These are phyloP conservation scores for Melanotus villosus DNA, from an alignment of 2,888 invertebrate species.

Conservation along the genomic window DNA sequence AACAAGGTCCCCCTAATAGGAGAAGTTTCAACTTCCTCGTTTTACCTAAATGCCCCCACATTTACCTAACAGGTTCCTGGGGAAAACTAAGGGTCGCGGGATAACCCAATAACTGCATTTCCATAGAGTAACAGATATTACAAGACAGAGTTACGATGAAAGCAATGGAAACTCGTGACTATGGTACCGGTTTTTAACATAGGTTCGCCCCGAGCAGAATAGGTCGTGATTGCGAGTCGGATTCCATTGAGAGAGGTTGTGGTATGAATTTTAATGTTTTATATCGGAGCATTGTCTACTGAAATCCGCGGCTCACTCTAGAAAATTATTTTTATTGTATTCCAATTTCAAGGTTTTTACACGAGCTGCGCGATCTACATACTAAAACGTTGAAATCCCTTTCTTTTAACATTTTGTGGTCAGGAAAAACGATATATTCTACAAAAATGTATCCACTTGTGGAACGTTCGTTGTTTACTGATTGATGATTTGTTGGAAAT, in stretches of 20 bases:
- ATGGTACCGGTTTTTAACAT: constrained; percentile 14
- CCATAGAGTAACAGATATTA: neutral
- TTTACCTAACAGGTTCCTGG: constrained; percentile 14
- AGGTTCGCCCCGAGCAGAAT: constrained; percentile 27
- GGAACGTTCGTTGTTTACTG: too few relatives aligned
- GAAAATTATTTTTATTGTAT: constrained; percentile 47
- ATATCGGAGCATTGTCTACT: constrained; percentile 38
- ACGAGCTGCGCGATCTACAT: neutral
- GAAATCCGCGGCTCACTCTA: constrained; percentile 22
- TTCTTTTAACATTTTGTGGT: too few relatives aligned
- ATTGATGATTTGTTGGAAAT: too few relatives aligned
- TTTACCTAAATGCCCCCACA: constrained; percentile 3
- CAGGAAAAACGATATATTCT: too few relatives aligned
- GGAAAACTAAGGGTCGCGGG: constrained; percentile 13
- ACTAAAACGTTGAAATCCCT: neutral
- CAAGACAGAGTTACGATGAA: constrained; percentile 7
- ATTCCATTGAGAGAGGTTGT: constrained; percentile 45
- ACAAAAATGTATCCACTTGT: too few relatives aligned
- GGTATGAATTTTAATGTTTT: constrained; percentile 51
- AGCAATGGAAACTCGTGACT: constrained; percentile 2
- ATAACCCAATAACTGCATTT: constrained; percentile 10
- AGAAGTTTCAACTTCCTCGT: constrained; percentile 10
- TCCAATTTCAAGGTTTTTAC: constrained; percentile 24
- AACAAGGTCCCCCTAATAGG: constrained; percentile 16
- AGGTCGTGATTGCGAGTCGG: constrained; percentile 47